A percentile compares a stretch with the other conserved stretches of the same genome.
Conservation (phyloP, 2,797 vertebrate species). For the Bucorvus abyssinicus region DNA sequence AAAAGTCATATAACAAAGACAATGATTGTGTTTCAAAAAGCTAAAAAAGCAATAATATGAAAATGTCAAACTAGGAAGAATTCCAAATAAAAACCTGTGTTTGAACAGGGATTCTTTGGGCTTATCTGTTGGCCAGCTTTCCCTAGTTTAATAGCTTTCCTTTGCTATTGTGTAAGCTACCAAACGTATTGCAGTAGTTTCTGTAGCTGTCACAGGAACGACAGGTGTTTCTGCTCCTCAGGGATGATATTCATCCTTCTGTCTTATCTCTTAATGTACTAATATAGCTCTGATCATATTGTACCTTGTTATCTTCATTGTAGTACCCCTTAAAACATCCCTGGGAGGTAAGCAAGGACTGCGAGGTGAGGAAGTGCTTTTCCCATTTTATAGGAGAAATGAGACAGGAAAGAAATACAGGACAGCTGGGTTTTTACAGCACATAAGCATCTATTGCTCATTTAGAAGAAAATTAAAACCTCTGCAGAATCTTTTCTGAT, state of each 20-base stretch:
- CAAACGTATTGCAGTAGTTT: background rate
- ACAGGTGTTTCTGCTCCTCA: background rate
- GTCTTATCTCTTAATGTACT: background rate
- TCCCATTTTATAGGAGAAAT: background rate
- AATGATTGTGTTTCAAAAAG: background rate
- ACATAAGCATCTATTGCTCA: background rate
- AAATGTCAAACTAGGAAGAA: background rate
- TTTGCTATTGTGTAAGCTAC: background rate
- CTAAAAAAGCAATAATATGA: background rate
- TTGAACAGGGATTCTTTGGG: background rate
- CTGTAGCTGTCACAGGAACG: background rate
- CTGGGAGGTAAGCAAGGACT: background rate
- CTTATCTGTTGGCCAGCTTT: background rate
- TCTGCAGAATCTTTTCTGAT: background rate
- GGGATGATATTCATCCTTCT: conserved; percentile 1
- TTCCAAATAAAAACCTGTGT: background rate
- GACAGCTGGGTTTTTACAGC: background rate
- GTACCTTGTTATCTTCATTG: background rate
- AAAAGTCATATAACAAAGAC: background rate
- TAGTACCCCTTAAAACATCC: background rate
- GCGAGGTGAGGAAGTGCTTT: background rate
- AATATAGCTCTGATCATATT: background rate
- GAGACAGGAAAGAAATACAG: background rate
- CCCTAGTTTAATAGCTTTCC: background rate
- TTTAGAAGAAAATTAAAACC: background rate